Evolutionary conservation across 2,888 invertebrate genomes (phyloP), one percentile per base, ranked within the genome.

Genomic region (Gymnoscelis rufifasciata): DNA sequence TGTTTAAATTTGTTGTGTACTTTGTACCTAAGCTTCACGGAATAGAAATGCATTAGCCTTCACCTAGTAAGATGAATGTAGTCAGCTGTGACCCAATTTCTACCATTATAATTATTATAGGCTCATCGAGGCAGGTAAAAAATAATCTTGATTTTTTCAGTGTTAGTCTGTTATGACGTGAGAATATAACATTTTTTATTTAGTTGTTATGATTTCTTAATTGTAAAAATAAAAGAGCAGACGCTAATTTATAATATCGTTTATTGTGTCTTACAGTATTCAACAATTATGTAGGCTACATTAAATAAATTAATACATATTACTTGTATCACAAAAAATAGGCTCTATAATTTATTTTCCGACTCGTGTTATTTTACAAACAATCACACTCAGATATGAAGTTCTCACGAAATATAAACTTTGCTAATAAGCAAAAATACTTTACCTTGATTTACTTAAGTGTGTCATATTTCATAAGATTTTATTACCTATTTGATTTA

Each of bases 31-130:
- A 29, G 28, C 33, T 35, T 39, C 11, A 39, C 11, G 29, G 36
- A 38, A 43, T 31, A 43, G 26, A 43, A 53, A 54, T 60, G 60
- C 59, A 57, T n/a, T 38, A 51, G 40, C 63, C 64, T 66, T 66
- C 51, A 63, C 63, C 63, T 54, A 46, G 41, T 36, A 43, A 43
- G 19, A 38, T 29, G 39, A 42, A 49, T 14, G 10, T 24, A 45
- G 57, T 51, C 33, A 47, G 50, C 48, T 45, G 41, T 59, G 64
- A 64, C 66, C 66, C 50, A 61, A 59, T 59, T 65, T 37, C 38
- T 19, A 45, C 30, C 39, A 47, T 26, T 39, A 39, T 42, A 38
- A 38, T 47, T n/a, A n/a, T 43, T 39, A 47, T 43, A 35, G 19
- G 15, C 38, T 42, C 24, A 42, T 27, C 7, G 29, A 13, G 23